Percentiles rank a stretch among this genome's conserved stretches.
Evolutionary conservation across 23 tunicate species (phyloP).

Genomic region (Trididemnum clinides): DNA sequence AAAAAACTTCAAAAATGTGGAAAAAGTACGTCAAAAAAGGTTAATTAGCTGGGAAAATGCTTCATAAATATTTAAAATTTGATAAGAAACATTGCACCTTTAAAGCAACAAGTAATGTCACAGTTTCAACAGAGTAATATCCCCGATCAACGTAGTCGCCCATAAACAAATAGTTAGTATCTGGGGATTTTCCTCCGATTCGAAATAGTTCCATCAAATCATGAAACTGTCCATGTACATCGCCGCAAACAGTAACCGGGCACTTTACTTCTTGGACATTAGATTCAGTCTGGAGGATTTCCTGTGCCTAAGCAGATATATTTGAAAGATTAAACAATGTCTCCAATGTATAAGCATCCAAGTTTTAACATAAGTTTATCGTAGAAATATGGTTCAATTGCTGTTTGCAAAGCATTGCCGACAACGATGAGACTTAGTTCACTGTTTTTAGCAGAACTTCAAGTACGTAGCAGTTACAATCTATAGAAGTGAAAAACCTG

Average conservation of each 20-base stretch:
- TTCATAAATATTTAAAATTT: too few relatives aligned
- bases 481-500: too few relatives aligned
- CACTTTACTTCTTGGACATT: constrained; percentile 98
- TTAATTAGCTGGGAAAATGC: too few relatives aligned
- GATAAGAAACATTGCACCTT: too few relatives aligned
- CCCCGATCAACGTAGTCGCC: constrained; percentile 98
- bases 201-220: constrained; percentile 98
- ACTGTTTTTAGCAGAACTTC: not conserved
- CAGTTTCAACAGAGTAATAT: constrained; percentile 97
- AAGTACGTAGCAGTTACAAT: too few relatives aligned
- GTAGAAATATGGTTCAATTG: too few relatives aligned
- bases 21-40: too few relatives aligned
- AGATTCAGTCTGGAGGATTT: constrained; percentile 89
- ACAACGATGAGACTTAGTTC: not conserved
- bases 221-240: constrained; percentile 99
- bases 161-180: constrained; percentile 96
- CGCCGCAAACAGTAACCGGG: constrained; percentile 99
- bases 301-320: constrained; percentile 50
- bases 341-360: too few relatives aligned
- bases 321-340: not conserved
- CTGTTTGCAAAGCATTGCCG: too few relatives aligned
- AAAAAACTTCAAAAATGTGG: too few relatives aligned
- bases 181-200: constrained; percentile 96
- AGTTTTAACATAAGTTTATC: too few relatives aligned
- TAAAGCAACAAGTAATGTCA: constrained; percentile 79